Percentiles rank a stretch among this genome's conserved stretches.
Conservation (phyloP, 2,113 vertebrate genomes). For the Paracanthobrama guichenoti region DNA sequence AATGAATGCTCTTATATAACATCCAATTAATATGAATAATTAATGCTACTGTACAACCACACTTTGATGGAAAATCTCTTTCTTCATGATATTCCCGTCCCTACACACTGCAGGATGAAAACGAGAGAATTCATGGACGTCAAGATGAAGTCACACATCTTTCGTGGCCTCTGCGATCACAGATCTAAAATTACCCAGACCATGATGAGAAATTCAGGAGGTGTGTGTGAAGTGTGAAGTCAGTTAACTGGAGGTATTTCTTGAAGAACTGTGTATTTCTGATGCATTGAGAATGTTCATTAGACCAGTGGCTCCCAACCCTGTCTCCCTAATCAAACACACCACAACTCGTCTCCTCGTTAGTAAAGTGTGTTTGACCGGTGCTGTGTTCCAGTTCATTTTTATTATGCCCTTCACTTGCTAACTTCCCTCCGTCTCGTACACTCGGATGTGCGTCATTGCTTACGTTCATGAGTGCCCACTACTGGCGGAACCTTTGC, state of each 20-base stretch:
- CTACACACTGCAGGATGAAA: background rate
- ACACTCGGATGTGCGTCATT: too few relatives aligned
- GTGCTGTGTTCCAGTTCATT: too few relatives aligned
- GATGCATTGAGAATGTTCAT: background rate
- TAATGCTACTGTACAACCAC: background rate
- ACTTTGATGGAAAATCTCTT: background rate
- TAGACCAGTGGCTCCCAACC: too few relatives aligned
- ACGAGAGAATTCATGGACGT: background rate
- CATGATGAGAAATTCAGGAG: conserved; percentile 8
- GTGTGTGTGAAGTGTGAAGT: conserved; percentile 5
- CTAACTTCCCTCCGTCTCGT: too few relatives aligned
- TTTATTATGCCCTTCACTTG: too few relatives aligned
- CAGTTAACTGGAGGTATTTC: background rate
- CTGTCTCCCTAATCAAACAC: too few relatives aligned
- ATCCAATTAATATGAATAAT: conserved; percentile 1
- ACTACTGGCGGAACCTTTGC: too few relatives aligned
- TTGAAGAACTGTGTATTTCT: background rate
- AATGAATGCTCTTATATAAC: background rate
- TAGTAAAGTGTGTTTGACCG: too few relatives aligned
- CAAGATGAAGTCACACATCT: background rate
- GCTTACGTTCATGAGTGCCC: too few relatives aligned
- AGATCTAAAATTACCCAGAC: conserved; percentile 25
- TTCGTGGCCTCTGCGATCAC: background rate
- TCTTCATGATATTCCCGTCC: background rate
- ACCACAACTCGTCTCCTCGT: too few relatives aligned